Percentiles rank a stretch among this genome's conserved stretches.
Conservation (phyloP, 1,140 invertebrate genomes). For the Heliconius eleuchia region DNA sequence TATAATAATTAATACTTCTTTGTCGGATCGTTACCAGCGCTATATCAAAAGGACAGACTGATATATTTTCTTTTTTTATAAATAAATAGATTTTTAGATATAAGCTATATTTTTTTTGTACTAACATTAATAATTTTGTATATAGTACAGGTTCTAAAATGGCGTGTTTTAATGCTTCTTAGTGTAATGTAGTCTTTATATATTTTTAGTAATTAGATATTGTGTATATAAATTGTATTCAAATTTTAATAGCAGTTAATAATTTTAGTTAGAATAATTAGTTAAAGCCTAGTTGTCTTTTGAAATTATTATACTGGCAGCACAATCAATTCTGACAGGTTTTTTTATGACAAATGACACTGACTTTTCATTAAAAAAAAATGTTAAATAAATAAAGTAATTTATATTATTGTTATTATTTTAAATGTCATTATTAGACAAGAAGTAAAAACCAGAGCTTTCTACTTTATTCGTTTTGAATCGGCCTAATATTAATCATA, state of each 20-base stretch:
- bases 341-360: background rate
- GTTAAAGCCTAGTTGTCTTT: background rate
- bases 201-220: background rate
- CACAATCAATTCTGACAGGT: background rate
- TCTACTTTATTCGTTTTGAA: background rate
- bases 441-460: conserved; percentile 5
- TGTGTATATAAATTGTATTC: background rate
- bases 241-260: background rate
- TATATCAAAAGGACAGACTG: conserved; percentile 72
- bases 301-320: background rate
- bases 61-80: conserved; percentile 53
- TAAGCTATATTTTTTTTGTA: conserved; percentile 15
- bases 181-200: background rate
- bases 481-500: conserved; percentile 23
- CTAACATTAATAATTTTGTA: conserved; percentile 5
- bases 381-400: too few relatives aligned
- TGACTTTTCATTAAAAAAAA: background rate
- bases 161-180: conserved; percentile 12
- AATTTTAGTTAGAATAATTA: conserved; percentile 1
- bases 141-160: background rate
- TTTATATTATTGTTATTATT: background rate
- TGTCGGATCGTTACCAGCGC: conserved; percentile 60
- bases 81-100: conserved; percentile 17
- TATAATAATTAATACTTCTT: conserved; percentile 18
- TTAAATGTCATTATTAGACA: background rate